Percentiles rank a stretch among this genome's conserved stretches.
Evolutionary conservation across 2,888 invertebrate species (phyloP).

Genomic region (Cosmia pyralina): DNA sequence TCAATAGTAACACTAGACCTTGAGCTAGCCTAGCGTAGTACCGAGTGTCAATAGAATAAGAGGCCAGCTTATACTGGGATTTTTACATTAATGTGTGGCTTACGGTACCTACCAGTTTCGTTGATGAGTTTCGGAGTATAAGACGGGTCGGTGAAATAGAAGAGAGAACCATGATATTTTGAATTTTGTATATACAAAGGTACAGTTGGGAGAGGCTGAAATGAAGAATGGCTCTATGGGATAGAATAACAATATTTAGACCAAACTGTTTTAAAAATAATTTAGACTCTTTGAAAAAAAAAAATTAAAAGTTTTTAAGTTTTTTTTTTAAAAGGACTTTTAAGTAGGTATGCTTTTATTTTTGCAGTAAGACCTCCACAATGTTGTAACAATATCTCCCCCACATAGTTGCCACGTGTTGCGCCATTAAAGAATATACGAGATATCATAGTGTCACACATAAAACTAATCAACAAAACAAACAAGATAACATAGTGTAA

Average conservation of each 20-base stretch:
- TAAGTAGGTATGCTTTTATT: neutral
- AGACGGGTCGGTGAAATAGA: neutral
- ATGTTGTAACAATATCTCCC: neutral
- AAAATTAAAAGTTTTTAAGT: no score
- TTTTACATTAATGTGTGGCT: neutral
- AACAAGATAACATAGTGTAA: slow-evolving; percentile 48
- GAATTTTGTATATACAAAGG: neutral
- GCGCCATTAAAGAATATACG: slow-evolving; percentile 14
- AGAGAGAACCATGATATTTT: no score
- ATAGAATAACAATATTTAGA: neutral
- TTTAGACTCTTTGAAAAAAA: neutral
- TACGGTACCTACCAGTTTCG: neutral
- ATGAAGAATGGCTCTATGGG: neutral
- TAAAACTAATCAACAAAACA: slow-evolving; percentile 55
- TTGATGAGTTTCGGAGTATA: neutral
- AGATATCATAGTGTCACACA: slow-evolving; percentile 41
- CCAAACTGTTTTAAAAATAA: neutral
- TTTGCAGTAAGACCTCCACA: no score
- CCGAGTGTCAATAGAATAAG: neutral
- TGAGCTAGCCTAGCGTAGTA: neutral
- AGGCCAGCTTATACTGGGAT: neutral
- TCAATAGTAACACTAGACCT: neutral
- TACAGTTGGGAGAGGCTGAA: neutral
- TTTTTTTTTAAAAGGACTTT: no score
- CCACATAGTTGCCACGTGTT: neutral